Base-by-base conservation (phyloP, 2,888 invertebrate genomes). In the Lasioglossum zephyrum region DNA sequence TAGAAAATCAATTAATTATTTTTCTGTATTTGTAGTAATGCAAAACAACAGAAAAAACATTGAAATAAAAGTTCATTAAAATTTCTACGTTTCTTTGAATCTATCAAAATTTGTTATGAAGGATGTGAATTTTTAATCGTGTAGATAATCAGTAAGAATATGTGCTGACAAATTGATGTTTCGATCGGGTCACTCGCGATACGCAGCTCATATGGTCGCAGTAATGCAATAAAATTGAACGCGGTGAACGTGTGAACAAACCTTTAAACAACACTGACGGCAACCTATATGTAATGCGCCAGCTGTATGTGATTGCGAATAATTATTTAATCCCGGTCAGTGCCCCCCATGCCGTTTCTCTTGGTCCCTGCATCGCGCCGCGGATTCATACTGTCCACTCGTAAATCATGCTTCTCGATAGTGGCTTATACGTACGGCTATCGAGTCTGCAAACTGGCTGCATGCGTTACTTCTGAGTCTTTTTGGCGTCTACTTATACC, bases 231-330 rank as follows among this genome's bases (percentile, higher is more conserved):
- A 41, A 66, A 44, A 36, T 44, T 39, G 47, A 31, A 60, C 16
- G 36, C 26, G 66, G 31, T 13, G 18, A 75, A 79, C 81, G 75
- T 80, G 76, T 60, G 85, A 82, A 87, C 78, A 66, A 81, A 63
- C 82, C 86, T 81, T 84, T 84, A 86, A 87, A 83, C 81, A 79
- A 53, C 83, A 74, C 73, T 81, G 89, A 89, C 82, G 88, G 76
- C 75, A 75, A 72, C 79, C 90, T 87, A 87, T 90, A 90, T 86
- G 89, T 90, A 92, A 91, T 88, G 91, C 91, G 88, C 87, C 93
- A 89, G 93, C 92, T 93, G 93, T 87, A 90, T 88, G 89, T 91
- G 92, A 93, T 93, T 90, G 92, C 90, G 91, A 93, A 93, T 93
- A 93, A 93, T 93, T 93, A 93, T 93, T 93, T 93, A 93, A 93